phyloP scores from a whole-genome alignment of 2,113 vertebrate genomes.

The Peromyscus polionotus region DNA sequence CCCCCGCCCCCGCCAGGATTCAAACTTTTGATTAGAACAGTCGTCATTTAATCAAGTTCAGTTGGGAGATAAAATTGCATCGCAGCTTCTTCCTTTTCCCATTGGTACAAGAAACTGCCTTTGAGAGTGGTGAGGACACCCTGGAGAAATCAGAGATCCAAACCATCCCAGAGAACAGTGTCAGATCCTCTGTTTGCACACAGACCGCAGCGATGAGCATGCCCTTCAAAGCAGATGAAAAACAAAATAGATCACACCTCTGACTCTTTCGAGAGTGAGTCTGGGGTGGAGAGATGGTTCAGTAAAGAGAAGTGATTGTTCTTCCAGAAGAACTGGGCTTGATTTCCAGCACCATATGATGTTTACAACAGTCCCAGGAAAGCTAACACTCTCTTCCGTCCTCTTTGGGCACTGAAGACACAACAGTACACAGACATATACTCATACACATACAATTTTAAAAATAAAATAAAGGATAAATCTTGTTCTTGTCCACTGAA shows the following conservation, averaged over 20 bases:
- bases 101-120: slow-evolving; percentile 73
- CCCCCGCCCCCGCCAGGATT: background rate
- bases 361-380: too few species aligned
- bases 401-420: background rate
- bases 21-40: slow-evolving; percentile 79
- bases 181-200: slow-evolving; percentile 5
- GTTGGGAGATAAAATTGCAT: slow-evolving; percentile 77
- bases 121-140: slow-evolving; percentile 59
- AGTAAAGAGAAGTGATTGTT: background rate
- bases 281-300: background rate
- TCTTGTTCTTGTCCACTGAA: slow-evolving; percentile 6
- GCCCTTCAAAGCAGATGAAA: slow-evolving; percentile 7
- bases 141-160: slow-evolving; percentile 62
- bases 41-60: slow-evolving; percentile 81
- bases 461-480: background rate
- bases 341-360: background rate
- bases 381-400: background rate
- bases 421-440: background rate
- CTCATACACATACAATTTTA: background rate
- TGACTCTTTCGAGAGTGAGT: slow-evolving; percentile 10
- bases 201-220: background rate
- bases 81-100: slow-evolving; percentile 72
- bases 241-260: slow-evolving; percentile 43
- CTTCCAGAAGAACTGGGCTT: background rate
- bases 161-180: slow-evolving; percentile 54